Evolutionary conservation across 2,113 vertebrate genomes (phyloP).

Genomic region (Benitochromis conjunctus): DNA sequence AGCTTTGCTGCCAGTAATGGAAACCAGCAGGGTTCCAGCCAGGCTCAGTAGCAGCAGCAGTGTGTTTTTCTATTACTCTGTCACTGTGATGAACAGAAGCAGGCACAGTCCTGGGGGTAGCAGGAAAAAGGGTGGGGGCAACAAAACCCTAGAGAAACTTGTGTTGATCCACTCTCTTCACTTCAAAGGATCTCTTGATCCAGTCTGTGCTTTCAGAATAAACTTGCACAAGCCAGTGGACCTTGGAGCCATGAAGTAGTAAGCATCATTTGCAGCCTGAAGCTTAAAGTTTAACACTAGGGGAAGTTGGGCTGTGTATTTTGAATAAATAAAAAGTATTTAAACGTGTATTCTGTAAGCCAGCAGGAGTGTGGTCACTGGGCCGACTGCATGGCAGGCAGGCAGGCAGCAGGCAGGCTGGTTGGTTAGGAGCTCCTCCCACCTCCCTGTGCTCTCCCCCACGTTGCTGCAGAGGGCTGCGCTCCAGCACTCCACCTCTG

Average conservation of each 20-base stretch:
- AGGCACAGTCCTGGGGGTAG: constrained; percentile 12
- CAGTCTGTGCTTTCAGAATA: not conserved
- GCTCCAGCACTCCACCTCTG: constrained; percentile 56
- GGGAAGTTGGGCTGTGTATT: not conserved
- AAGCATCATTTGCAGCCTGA: not conserved
- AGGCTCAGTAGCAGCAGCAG: constrained; percentile 19
- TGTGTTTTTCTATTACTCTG: constrained; percentile 40
- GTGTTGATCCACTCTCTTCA: not conserved
- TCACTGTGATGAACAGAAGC: constrained; percentile 47
- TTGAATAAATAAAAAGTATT: not conserved
- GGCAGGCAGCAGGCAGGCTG: not conserved
- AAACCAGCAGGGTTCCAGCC: constrained; percentile 44
- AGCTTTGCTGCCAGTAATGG: constrained; percentile 52
- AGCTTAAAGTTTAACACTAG: not conserved
- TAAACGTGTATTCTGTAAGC: not conserved
- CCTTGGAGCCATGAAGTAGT: not conserved
- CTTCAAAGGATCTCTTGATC: constrained; percentile 19
- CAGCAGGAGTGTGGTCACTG: not conserved
- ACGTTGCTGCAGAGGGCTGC: constrained; percentile 45
- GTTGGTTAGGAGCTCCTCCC: constrained; percentile 57
- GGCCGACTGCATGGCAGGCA: constrained; percentile 14
- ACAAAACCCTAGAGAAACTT: not conserved
- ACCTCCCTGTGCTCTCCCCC: constrained; percentile 43
- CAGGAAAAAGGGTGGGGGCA: not conserved
- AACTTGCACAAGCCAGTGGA: not conserved